phyloP scores from a whole-genome alignment of 2,113 vertebrate species.

The Lagenorhynchus albirostris region DNA sequence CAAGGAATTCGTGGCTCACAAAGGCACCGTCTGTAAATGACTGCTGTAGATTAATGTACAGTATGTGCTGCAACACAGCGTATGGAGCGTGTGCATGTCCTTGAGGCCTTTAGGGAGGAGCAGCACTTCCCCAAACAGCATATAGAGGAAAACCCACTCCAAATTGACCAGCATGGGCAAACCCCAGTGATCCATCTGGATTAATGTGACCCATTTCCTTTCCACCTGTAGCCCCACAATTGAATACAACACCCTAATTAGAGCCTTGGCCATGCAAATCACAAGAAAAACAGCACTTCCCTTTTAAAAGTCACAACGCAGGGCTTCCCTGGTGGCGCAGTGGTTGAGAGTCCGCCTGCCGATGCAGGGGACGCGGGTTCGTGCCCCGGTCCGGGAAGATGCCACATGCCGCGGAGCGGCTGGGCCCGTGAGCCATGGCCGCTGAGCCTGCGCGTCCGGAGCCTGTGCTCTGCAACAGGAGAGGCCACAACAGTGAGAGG shows the following conservation, averaged over 20 bases:
- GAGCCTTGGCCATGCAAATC: not conserved
- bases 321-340: too few relatives aligned
- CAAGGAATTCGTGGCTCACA: not conserved
- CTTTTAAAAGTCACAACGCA: not conserved
- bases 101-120: too few relatives aligned
- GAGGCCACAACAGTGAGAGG: too few relatives aligned
- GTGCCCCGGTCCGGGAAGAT: too few relatives aligned
- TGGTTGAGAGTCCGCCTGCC: too few relatives aligned
- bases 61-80: fast-evolving
- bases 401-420: too few relatives aligned
- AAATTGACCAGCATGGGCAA: not conserved
- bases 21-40: fast-evolving
- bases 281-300: not conserved
- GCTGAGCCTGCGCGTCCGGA: too few relatives aligned
- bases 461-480: too few relatives aligned
- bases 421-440: too few relatives aligned
- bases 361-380: too few relatives aligned
- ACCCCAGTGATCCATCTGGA: not conserved
- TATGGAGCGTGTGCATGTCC: fast-evolving
- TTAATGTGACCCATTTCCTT: too few relatives aligned
- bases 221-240: not conserved
- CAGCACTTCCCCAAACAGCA: not conserved
- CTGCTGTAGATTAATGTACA: not conserved
- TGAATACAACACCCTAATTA: not conserved
- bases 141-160: not conserved